Conservation (phyloP, 2,113 vertebrate genomes). For the Hippocampus guttulatus region DNA sequence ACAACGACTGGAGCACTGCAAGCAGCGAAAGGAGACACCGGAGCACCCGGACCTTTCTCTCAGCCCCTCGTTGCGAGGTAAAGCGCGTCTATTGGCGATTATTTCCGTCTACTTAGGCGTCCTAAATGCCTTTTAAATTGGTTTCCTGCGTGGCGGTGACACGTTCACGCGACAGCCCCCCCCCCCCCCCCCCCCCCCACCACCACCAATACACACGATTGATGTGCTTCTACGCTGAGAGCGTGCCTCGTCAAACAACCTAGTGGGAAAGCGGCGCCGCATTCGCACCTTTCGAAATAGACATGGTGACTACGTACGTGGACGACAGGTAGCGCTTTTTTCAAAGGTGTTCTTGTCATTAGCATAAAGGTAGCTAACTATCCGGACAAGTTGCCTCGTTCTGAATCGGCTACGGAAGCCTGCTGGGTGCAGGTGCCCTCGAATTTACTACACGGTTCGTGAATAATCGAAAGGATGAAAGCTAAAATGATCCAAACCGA, state of each 20-base stretch:
- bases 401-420: not conserved
- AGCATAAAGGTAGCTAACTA: constrained; percentile 29
- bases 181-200: not conserved
- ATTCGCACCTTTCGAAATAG: not conserved
- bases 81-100: not conserved
- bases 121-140: not conserved
- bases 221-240: not conserved
- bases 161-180: not conserved
- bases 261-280: too few relatives aligned
- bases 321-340: not conserved
- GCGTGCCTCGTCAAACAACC: not conserved
- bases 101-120: not conserved
- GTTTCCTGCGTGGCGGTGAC: not conserved
- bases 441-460: not conserved
- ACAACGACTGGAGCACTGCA: constrained; percentile 20
- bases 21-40: constrained; percentile 24
- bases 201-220: not conserved
- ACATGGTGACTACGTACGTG: not conserved
- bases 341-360: not conserved
- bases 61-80: not conserved
- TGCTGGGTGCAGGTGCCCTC: constrained; percentile 9
- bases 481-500: not conserved
- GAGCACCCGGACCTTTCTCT: not conserved
- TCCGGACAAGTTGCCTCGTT: not conserved
- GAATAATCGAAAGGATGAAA: constrained; percentile 16